Percentiles rank a stretch among this genome's conserved stretches.
These are phyloP conservation scores for Chromoteleia sp. DNA, from an alignment of 2,888 invertebrate species.

Conservation along the genomic window DNA sequence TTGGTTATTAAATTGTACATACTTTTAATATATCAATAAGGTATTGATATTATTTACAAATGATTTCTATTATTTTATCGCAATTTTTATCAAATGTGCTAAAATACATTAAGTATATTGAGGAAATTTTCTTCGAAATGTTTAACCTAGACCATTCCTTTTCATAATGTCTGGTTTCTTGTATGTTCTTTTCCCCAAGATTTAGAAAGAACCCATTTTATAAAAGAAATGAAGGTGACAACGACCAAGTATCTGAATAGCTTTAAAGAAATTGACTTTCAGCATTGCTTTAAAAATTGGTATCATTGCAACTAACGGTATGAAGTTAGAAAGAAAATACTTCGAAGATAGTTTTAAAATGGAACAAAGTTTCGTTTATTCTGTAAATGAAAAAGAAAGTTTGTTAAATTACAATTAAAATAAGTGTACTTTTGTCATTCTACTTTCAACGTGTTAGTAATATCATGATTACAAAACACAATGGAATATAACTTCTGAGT, in stretches of 20 bases:
- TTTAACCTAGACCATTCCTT: conserved; percentile 24
- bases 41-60: no score
- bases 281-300: conserved; percentile 41
- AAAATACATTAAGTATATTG: conserved; percentile 12
- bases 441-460: no score
- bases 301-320: conserved; percentile 39
- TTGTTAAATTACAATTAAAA: no score
- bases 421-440: no score
- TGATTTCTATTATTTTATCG: no score
- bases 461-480: no score
- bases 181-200: conserved; percentile 19
- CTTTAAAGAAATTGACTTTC: conserved; percentile 43
- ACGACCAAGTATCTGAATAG: conserved; percentile 42
- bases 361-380: conserved; percentile 10
- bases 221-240: conserved; percentile 43
- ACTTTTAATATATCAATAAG: no score
- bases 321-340: conserved; percentile 24
- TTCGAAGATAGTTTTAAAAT: conserved; percentile 5
- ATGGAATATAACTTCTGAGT: no score
- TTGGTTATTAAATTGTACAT: no score
- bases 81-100: conserved; percentile 72
- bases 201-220: conserved; percentile 36
- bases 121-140: conserved; percentile 21
- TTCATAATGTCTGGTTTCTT: conserved; percentile 24
- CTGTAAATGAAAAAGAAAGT: neutral